These are phyloP conservation scores for Polypterus bichir DNA, from an alignment of 2,113 vertebrate genomes.

Conservation along the genomic window DNA sequence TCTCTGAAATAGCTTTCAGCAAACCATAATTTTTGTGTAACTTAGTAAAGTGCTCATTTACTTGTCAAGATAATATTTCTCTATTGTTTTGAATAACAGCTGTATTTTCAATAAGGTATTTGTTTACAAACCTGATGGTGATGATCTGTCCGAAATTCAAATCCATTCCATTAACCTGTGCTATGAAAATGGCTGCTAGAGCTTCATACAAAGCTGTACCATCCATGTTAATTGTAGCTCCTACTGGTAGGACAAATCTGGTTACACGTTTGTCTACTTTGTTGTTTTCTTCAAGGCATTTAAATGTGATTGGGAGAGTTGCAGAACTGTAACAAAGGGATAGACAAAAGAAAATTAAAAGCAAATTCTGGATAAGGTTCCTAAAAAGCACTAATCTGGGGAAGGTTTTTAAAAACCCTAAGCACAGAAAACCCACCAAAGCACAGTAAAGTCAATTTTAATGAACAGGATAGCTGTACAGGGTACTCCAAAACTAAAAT, in stretches of 20 bases:
- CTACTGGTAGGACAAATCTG: slow-evolving; percentile 84
- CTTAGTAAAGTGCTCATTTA: too few relatives aligned
- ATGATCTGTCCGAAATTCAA: slow-evolving; percentile 92
- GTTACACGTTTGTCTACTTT: slow-evolving; percentile 85
- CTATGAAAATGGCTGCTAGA: slow-evolving; percentile 91
- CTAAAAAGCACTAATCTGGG: too few relatives aligned
- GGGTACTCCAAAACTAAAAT: too few relatives aligned
- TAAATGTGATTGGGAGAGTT: slow-evolving; percentile 88
- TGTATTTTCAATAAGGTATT: not conserved
- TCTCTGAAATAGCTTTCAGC: too few relatives aligned
- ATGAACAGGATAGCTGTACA: not conserved
- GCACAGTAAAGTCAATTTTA: too few relatives aligned
- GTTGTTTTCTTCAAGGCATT: slow-evolving; percentile 88
- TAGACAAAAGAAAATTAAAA: not conserved
- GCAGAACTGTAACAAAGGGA: slow-evolving; percentile 58
- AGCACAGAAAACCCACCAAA: too few relatives aligned
- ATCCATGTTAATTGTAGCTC: slow-evolving; percentile 93
- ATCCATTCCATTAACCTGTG: slow-evolving; percentile 84
- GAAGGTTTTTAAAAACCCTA: too few relatives aligned
- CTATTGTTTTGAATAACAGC: not conserved
- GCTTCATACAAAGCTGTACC: slow-evolving; percentile 90
- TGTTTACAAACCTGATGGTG: slow-evolving; percentile 70
- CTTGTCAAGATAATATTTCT: too few relatives aligned
- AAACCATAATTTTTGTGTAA: too few relatives aligned
- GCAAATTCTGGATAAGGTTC: too few relatives aligned